A percentile compares a stretch with the other conserved stretches of the same genome.
Conservation (phyloP, 1,140 invertebrate genomes). For the Bombus polaris region DNA sequence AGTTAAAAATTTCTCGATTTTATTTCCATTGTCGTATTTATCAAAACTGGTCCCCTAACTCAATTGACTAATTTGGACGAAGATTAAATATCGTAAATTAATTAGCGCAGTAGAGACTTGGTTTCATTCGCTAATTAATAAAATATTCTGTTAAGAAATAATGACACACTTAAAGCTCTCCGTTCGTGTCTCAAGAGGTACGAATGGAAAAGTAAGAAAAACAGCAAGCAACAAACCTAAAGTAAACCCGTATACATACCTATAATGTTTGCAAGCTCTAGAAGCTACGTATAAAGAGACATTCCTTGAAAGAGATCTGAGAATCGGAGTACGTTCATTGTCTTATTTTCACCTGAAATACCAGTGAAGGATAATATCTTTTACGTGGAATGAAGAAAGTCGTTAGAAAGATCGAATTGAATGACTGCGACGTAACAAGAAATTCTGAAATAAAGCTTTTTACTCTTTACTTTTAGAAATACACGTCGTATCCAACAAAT, state of each 20-base stretch:
- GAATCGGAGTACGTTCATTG: neutral
- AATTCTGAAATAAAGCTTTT: neutral
- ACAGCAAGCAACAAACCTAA: neutral
- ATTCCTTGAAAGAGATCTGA: neutral
- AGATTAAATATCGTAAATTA: neutral
- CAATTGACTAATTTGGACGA: no score
- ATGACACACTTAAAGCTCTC: neutral
- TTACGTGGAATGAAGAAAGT: neutral
- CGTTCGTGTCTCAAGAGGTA: neutral
- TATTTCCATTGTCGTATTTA: no score
- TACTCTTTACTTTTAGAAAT: neutral
- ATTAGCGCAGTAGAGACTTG: no score
- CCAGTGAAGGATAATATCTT: neutral
- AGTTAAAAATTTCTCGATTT: no score
- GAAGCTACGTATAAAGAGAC: neutral
- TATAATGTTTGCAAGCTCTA: neutral
- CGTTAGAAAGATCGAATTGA: neutral
- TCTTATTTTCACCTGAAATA: constrained; percentile 2
- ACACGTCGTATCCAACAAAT: no score
- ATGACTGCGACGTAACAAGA: neutral
- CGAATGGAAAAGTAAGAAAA: neutral
- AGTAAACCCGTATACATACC: neutral
- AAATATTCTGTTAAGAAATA: neutral
- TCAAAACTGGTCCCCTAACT: no score
- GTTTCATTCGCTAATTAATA: neutral